Evolutionary conservation across 2,797 vertebrate genomes (phyloP).

Genomic region (Synaphobranchus kaupii): DNA sequence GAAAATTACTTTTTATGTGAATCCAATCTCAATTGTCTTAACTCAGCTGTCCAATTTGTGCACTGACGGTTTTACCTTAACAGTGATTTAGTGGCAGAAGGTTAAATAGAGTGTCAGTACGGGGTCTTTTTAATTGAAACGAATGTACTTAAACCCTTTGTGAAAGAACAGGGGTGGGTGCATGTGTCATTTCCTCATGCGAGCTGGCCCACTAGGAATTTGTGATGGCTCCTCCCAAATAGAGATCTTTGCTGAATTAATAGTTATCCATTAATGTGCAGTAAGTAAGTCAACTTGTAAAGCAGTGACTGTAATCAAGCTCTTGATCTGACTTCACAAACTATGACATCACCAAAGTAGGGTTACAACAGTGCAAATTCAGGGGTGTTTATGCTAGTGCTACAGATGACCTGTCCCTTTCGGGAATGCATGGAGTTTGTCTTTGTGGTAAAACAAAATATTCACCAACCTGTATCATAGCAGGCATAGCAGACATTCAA

Average conservation of each 20-base stretch:
- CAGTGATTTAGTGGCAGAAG: constrained; percentile 6
- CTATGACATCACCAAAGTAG: neutral
- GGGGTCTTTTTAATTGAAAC: constrained; percentile 35
- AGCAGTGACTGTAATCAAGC: neutral
- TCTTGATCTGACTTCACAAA: neutral
- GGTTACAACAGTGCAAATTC: neutral
- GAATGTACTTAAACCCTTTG: constrained; percentile 29
- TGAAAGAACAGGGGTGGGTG: neutral
- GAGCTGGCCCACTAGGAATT: constrained; percentile 17
- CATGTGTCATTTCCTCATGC: constrained; percentile 27
- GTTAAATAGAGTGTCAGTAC: constrained; percentile 16
- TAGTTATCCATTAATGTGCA: neutral
- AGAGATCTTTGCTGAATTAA: neutral
- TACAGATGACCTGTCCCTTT: neutral
- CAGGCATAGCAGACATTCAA: neutral
- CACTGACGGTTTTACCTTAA: neutral
- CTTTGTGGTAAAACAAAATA: neutral
- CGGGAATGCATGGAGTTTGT: neutral
- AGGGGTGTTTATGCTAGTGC: neutral
- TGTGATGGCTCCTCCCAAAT: neutral
- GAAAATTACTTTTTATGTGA: constrained; percentile 19
- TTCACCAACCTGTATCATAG: neutral
- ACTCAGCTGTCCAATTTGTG: neutral
- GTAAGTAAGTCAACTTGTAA: neutral
- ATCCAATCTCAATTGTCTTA: constrained; percentile 8